phyloP scores from a whole-genome alignment of 2,888 invertebrate species.

The Ceratothoa steindachneri region DNA sequence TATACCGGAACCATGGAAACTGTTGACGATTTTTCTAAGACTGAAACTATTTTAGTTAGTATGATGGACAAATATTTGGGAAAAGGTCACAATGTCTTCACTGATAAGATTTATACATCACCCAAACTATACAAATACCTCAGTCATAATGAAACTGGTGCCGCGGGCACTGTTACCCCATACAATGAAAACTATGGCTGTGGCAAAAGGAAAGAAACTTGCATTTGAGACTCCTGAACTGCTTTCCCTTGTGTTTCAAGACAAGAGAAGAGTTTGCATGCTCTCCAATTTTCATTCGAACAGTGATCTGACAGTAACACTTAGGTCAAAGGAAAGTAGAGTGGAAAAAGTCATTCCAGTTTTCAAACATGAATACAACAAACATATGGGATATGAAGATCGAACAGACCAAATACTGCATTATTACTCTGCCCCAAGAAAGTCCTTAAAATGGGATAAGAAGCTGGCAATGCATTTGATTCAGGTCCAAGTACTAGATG shows the following conservation, averaged over 20 bases:
- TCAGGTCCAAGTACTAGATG: too few species aligned
- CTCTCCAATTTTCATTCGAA: neutral
- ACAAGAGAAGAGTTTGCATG: neutral
- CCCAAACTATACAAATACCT: conserved; percentile 10
- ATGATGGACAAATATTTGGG: neutral
- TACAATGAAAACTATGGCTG: neutral
- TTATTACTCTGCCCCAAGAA: conserved; percentile 3
- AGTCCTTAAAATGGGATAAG: conserved; percentile 21
- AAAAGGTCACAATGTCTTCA: neutral
- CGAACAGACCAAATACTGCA: conserved; percentile 16
- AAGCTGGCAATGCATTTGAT: conserved; percentile 24
- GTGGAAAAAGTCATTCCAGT: neutral
- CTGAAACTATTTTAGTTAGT: neutral
- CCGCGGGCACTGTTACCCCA: neutral
- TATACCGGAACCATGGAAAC: neutral
- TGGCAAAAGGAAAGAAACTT: neutral
- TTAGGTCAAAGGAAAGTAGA: neutral
- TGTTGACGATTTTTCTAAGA: neutral
- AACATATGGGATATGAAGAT: conserved; percentile 17
- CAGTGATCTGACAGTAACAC: neutral
- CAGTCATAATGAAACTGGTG: conserved; percentile 4
- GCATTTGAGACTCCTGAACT: neutral
- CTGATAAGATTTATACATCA: neutral
- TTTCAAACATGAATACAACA: conserved; percentile 5
- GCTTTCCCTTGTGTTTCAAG: neutral